These are phyloP conservation scores for Pyrrhosoma nymphula DNA, from an alignment of 2,888 invertebrate genomes.

Conservation along the genomic window DNA sequence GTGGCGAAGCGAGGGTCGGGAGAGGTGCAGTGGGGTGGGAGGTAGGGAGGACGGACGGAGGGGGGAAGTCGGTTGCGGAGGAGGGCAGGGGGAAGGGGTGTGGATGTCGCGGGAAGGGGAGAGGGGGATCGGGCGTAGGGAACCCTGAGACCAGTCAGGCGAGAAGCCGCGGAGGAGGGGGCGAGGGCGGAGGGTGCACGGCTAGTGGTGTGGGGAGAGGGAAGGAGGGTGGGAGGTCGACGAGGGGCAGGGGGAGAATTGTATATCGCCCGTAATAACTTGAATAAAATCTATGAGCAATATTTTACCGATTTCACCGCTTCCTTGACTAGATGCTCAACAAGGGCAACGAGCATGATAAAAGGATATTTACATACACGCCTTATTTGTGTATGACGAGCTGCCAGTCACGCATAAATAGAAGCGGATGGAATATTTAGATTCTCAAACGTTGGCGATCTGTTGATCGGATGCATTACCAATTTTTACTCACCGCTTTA, in stretches of 20 bases:
- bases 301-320: conserved; percentile 16
- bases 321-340: conserved; percentile 3
- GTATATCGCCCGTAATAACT: conserved; percentile 20
- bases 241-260: not conserved
- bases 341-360: not conserved
- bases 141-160: conserved; percentile 23
- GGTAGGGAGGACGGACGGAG: not conserved
- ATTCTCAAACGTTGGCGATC: not conserved
- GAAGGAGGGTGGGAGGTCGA: not conserved
- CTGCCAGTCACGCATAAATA: not conserved
- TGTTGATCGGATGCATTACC: not conserved
- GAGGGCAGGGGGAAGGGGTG: not conserved
- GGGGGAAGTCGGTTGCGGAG: not conserved
- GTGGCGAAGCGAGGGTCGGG: not conserved
- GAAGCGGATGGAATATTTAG: not conserved
- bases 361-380: not conserved
- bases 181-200: not conserved
- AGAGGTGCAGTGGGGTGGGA: not conserved
- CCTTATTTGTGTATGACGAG: not conserved
- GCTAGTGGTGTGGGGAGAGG: not conserved
- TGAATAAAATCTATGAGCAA: conserved; percentile 18
- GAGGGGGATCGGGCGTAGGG: not conserved
- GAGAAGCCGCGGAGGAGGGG: not conserved
- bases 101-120: not conserved
- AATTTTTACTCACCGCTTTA: no score